Percentiles rank a stretch among this genome's conserved stretches.
Evolutionary conservation across 2,888 invertebrate species (phyloP).

Genomic region (Apamea anceps): DNA sequence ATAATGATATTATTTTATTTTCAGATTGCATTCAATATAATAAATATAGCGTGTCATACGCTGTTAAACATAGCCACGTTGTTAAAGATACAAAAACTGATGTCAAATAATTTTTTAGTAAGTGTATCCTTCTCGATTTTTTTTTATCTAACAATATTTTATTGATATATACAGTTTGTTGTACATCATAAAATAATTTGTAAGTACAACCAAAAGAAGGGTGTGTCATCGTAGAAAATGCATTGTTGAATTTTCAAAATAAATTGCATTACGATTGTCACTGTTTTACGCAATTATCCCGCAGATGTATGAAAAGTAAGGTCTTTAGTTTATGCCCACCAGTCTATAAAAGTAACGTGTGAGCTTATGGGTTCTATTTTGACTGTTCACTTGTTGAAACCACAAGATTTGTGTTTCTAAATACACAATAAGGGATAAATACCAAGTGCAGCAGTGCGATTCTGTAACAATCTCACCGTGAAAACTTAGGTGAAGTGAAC

Average conservation of each 20-base stretch:
- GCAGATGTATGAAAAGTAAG: not conserved
- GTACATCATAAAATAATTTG: not conserved
- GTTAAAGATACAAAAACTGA: not conserved
- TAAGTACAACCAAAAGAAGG: not conserved
- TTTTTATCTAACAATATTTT: no score
- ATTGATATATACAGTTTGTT: not conserved
- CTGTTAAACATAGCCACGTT: slow-evolving; percentile 11
- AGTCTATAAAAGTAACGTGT: no score
- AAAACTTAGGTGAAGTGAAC: no score
- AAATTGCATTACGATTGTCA: no score
- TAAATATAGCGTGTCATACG: not conserved
- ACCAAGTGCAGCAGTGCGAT: no score
- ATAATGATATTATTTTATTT: not conserved
- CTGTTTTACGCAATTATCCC: not conserved
- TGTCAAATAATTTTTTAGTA: not conserved
- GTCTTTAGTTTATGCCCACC: not conserved
- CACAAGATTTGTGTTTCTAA: no score
- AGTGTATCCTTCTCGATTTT: not conserved
- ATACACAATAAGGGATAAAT: not conserved
- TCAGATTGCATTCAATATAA: slow-evolving; percentile 19
- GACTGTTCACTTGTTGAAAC: no score
- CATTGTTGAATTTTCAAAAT: not conserved
- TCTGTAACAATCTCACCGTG: no score
- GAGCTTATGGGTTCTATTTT: not conserved
- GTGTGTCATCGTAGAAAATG: not conserved